Conservation (phyloP, 2,113 vertebrate genomes). For the Macquaria australasica region DNA sequence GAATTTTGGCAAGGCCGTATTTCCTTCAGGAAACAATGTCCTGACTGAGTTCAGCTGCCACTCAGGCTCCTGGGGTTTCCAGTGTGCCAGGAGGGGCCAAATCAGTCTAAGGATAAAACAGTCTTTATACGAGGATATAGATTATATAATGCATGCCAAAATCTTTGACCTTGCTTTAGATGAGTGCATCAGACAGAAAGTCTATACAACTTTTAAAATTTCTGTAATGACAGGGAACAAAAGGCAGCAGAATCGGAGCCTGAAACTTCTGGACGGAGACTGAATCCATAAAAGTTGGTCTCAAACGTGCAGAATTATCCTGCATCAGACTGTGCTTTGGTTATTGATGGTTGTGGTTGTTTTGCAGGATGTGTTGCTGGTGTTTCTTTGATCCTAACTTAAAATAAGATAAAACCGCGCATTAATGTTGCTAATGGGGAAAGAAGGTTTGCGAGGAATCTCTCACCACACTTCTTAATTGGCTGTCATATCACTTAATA, state of each 20-base stretch:
- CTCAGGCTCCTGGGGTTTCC: slow-evolving; percentile 48
- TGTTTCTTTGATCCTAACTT: background rate
- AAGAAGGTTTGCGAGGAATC: background rate
- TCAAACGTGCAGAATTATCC: background rate
- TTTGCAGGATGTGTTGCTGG: slow-evolving; percentile 1
- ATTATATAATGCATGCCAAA: background rate
- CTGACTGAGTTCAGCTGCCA: slow-evolving; percentile 63
- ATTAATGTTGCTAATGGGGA: slow-evolving; percentile 6
- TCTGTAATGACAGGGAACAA: slow-evolving; percentile 18
- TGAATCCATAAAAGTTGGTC: background rate
- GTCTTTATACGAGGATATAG: background rate
- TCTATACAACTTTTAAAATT: slow-evolving; percentile 12
- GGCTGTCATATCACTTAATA: slow-evolving; percentile 34
- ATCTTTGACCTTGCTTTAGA: slow-evolving; percentile 11
- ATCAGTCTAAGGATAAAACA: slow-evolving; percentile 8
- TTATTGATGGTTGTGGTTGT: background rate
- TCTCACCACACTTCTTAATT: slow-evolving; percentile 29
- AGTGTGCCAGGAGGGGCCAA: slow-evolving; percentile 24
- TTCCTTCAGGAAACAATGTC: slow-evolving; percentile 74
- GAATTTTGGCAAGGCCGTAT: slow-evolving; percentile 60
- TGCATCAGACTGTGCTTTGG: background rate
- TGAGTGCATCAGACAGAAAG: slow-evolving; percentile 4
- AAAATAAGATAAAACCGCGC: background rate
- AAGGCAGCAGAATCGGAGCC: background rate
- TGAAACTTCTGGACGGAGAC: background rate